Base-by-base conservation (phyloP, 2,888 invertebrate genomes). In the Heteropelma amictum region DNA sequence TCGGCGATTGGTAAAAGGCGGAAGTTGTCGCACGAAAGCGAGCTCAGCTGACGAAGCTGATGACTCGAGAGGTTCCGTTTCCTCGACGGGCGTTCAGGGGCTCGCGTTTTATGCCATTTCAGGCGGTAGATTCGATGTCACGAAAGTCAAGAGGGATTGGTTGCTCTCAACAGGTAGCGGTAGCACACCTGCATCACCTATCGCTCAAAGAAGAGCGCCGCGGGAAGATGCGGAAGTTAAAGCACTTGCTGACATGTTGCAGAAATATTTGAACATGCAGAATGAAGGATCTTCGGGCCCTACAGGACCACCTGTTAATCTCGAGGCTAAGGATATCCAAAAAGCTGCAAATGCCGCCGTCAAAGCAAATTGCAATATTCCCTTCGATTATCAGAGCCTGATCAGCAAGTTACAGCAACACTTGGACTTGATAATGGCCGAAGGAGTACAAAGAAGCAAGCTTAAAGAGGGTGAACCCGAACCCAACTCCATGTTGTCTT, bases 111-210 rank as follows among this genome's bases (percentile, higher is more conserved):
- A 89, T n/a, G 90, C 91, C 78, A 91, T 90, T 47, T 91, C 92
- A 0, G 91, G 92, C 3, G 93, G 94, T 4, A 91, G 93, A 80
- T 93, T 94, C 79, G 94, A 94, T 82, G 90, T 94, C 51, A 92
- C 93, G 28, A 93, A 93, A 86, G 91, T 94, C 76, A 92, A 93
- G 77, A 91, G 93, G 75, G 94, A 94, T 79, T 94, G 94, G 89
- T 90, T 94, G 58, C 91, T 93, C 64, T 79, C 86, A 1, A 51
- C 69, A 19, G 77, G 77, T 8, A 73, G 81, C 19, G 81, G 81
- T 0, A 82, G 86, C 72, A 80, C 82, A 0, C 88, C 90, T 1
- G 88, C 89, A 1, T 85, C 85, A n/a, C 86, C 89, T 72, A 79
- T 84, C 1, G 64, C 79, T 2, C 80, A 77, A 23, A 82, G 85